phyloP scores from a whole-genome alignment of 2,888 invertebrate species.

The Argyresthia goedartella region DNA sequence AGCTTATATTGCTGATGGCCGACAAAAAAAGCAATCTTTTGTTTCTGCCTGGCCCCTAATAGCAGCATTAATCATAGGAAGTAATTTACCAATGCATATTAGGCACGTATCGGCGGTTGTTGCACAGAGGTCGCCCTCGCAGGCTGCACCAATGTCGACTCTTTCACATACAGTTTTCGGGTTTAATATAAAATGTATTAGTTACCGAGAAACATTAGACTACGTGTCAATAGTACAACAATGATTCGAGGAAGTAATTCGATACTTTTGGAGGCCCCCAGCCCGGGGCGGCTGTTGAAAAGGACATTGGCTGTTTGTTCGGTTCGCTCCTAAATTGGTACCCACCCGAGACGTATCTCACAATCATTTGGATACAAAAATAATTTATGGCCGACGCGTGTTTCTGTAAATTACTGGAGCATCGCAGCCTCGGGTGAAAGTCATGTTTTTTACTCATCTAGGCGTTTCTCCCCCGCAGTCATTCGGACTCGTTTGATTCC shows the following conservation, averaged over 20 bases:
- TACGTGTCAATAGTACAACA: conserved; percentile 42
- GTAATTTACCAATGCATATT: conserved; percentile 52
- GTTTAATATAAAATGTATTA: conserved; percentile 1
- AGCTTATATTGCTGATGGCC: neutral
- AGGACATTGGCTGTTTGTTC: neutral
- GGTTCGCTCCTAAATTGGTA: neutral
- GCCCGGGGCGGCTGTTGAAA: conserved; percentile 10
- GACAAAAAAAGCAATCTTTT: conserved; percentile 25
- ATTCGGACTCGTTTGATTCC: neutral
- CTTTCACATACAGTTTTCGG: neutral
- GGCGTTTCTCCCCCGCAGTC: neutral
- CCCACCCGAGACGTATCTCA: neutral
- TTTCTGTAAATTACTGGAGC: neutral
- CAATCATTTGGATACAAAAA: too few relatives aligned
- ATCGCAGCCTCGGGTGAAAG: neutral
- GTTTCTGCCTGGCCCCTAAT: conserved; percentile 28
- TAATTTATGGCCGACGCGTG: too few relatives aligned
- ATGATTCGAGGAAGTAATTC: conserved; percentile 43
- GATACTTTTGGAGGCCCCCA: conserved; percentile 33
- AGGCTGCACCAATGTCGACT: too few relatives aligned
- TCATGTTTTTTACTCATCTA: neutral
- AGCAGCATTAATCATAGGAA: conserved; percentile 45
- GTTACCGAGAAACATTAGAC: conserved; percentile 6
- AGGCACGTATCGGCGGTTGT: conserved; percentile 48
- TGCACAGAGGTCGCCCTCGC: neutral